A percentile compares a stretch with the other conserved stretches of the same genome.
Evolutionary conservation across 2,888 invertebrate species (phyloP).

Genomic region (Philhelius pedissequus): DNA sequence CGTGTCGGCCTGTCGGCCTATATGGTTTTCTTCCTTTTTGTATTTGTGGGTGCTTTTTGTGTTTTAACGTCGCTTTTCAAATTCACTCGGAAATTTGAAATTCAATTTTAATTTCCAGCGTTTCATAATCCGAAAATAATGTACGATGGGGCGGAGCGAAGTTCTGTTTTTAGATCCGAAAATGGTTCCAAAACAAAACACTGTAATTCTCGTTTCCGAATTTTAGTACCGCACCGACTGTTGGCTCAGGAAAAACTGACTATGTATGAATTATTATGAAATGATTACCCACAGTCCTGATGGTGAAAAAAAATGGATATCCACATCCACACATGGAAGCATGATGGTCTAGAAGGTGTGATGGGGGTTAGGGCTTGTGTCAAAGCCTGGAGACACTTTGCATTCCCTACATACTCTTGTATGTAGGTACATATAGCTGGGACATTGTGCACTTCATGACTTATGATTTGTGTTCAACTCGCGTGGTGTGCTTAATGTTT

Average conservation of each 20-base stretch:
- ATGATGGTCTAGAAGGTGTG: not conserved
- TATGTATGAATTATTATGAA: conserved; percentile 56
- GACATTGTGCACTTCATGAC: conserved; percentile 42
- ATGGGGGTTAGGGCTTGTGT: not conserved
- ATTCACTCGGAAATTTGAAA: conserved; percentile 32
- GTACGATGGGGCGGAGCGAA: not conserved
- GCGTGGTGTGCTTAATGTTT: conserved; percentile 64
- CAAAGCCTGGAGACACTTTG: conserved; percentile 14
- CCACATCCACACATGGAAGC: conserved; percentile 9
- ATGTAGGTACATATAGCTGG: too few relatives aligned
- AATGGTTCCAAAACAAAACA: not conserved
- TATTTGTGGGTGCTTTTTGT: not conserved
- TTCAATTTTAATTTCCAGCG: conserved; percentile 26
- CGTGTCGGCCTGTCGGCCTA: too few relatives aligned
- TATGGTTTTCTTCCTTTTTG: not conserved
- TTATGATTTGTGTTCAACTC: conserved; percentile 65
- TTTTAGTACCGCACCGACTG: conserved; percentile 44
- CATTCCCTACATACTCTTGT: too few relatives aligned
- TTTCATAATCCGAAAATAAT: conserved; percentile 55
- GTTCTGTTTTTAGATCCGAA: not conserved
- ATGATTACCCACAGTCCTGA: conserved; percentile 46
- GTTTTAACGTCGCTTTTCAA: conserved; percentile 35
- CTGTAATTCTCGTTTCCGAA: conserved; percentile 3
- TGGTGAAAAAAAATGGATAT: conserved; percentile 30
- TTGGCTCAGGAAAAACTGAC: conserved; percentile 56